Conservation (phyloP, 2,888 invertebrate species). For the Oscheius sp. region DNA sequence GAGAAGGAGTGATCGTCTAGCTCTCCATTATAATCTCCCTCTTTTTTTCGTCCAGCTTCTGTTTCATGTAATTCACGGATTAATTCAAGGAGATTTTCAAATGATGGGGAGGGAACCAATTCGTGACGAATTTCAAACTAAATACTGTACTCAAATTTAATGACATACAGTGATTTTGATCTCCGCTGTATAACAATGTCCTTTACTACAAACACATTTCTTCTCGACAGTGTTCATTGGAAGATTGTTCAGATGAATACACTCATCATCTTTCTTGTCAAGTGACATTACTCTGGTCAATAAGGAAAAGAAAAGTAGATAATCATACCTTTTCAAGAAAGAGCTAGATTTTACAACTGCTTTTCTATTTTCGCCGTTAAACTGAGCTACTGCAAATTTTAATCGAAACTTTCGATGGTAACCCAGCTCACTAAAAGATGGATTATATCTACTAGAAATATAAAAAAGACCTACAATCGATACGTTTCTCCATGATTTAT, state of each 20-base stretch:
- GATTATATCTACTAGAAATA: background rate
- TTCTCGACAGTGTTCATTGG: constrained; percentile 16
- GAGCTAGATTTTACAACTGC: constrained; percentile 28
- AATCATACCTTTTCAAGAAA: constrained; percentile 26
- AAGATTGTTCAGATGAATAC: constrained; percentile 3
- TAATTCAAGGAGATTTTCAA: constrained; percentile 43
- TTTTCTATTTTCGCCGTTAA: constrained; percentile 31
- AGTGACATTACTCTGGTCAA: constrained; percentile 25
- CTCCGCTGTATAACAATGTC: constrained; percentile 32
- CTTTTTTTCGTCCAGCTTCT: constrained; percentile 30
- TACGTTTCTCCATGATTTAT: constrained; percentile 29
- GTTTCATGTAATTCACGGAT: constrained; percentile 38
- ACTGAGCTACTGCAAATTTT: constrained; percentile 26
- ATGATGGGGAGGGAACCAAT: constrained; percentile 30
- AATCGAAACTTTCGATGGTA: constrained; percentile 9
- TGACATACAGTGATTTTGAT: constrained; percentile 30
- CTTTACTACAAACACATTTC: constrained; percentile 8
- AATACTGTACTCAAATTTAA: too few species aligned
- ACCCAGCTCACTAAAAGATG: constrained; percentile 28
- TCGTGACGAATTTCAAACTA: constrained; percentile 32
- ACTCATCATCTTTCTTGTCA: constrained; percentile 27
- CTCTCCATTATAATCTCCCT: constrained; percentile 41
- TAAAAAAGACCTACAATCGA: constrained; percentile 4
- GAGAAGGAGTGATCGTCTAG: constrained; percentile 43
- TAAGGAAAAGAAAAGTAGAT: background rate